Base-by-base conservation (phyloP, 92 coral and sea anemone genomes). In the Phenganax marumi region DNA sequence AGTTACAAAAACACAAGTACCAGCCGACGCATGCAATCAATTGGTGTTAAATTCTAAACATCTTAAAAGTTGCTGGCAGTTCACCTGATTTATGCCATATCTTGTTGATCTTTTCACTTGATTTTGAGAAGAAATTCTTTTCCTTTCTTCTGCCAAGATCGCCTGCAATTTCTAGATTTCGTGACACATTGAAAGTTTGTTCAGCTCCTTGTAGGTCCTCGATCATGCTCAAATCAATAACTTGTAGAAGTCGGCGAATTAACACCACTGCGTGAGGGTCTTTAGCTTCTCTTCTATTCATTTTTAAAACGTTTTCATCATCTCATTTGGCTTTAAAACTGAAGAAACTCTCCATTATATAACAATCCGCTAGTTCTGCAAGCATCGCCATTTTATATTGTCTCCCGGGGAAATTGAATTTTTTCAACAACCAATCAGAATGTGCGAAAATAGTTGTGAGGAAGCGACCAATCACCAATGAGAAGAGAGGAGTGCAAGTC, bases 191-290 rank as follows among this genome's bases (percentile, higher is more conserved):
- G 10, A 90, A 89, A 49, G 90, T 82, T 43, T 91, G 89, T 87
- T 91, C 97, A 22, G 91, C 90, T 52, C 85, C 90, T 77, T 93
- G 97, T 51, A 93, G 58, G 50, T 91, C 93, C 84, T 93, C 97
- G 46, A 93, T 85, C 74, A 93, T 84, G 62, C 89, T 90, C 12
- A 93, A 68, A 85, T 93, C 97, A 66, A 93, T 88, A 46, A 93
- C 72, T 81, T 96, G 81, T 5, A 96, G 89, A 56, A 93, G 88
- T 86, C 92, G 79, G 33, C 97, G 92, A 12, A 93, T 87, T 54
- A 92, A 90, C 46, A 90, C 90, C 71, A 91, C 84, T 50, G 93
- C 93, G 79, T 93, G 88, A 54, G 97, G 91, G 80, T 93, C 97
- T 70, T 87, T 85, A 17, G 72, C 74, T 24, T 93, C 97, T 68